These are phyloP conservation scores for Megalurothrips usitatus DNA, from an alignment of 2,888 invertebrate species.

Conservation along the genomic window DNA sequence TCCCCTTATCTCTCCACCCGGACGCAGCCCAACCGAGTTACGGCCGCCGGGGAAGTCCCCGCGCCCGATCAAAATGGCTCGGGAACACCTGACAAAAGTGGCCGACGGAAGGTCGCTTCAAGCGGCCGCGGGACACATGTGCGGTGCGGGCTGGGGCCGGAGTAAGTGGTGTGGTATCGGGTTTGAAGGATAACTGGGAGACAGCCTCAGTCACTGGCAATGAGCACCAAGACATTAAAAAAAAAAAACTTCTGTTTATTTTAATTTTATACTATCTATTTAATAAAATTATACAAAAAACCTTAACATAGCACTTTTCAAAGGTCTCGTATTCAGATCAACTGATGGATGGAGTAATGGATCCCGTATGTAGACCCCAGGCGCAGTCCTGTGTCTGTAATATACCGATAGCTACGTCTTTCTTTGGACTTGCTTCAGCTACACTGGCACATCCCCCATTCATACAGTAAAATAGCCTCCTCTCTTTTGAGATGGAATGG, in stretches of 20 bases:
- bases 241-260: not conserved
- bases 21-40: not conserved
- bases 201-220: too few species aligned
- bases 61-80: not conserved
- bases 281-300: slow-evolving; percentile 22
- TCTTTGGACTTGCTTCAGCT: slow-evolving; percentile 2
- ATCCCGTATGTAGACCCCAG: not conserved
- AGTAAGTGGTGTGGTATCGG: not conserved
- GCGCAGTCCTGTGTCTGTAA: not conserved
- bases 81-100: not conserved
- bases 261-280: slow-evolving; percentile 15
- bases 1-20: not conserved
- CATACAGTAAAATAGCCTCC: not conserved
- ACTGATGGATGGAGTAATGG: not conserved
- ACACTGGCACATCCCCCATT: not conserved
- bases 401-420: slow-evolving; percentile 10
- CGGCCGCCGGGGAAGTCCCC: not conserved
- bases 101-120: not conserved
- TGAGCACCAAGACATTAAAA: not conserved
- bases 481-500: not conserved
- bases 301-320: not conserved
- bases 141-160: too few species aligned
- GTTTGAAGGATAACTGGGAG: not conserved
- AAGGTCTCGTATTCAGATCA: not conserved
- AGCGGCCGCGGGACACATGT: not conserved